Evolutionary conservation across 2,888 invertebrate genomes (phyloP), one percentile per base, ranked within the genome.

Genomic region (Amblyjoppa fuscipennis): DNA sequence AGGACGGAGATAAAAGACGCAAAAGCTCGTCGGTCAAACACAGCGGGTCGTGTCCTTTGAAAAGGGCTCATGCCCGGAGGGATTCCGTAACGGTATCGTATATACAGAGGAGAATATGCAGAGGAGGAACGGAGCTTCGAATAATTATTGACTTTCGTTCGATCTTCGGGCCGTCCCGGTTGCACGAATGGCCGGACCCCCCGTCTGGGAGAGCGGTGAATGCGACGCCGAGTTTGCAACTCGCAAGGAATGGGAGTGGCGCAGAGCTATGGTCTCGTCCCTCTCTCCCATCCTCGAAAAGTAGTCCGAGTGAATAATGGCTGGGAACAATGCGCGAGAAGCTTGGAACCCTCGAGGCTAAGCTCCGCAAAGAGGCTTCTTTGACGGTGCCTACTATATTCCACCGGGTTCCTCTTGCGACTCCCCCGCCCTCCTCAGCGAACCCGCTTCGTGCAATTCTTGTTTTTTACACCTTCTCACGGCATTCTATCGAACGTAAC

Each of bases 231-330:
- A 77, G 77, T 77, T 64, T 68, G 68, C 53, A 77, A 77, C 77
- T 77, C 20, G 38, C 68, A 3, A 20, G 53, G 53, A 77, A 53
- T 53, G 77, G 53, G 51, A 53, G 53, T 53, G 38, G 53, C 25
- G 38, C 49, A 16, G 4, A 16, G 4, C 64, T 66, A 77, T 56
- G 53, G 77, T 76, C 66, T 34, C 28, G 3, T 31, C 4, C 31
- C 64, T 16, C 53, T 79, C 70, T 66, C 69, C 77, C 81, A 78
- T 88, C 84, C 90, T 88, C 83, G 88, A 90, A 90, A 91, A 91
- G 88, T 91, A 90, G 91, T 86, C 87, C 91, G 87, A 91, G 91
- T 90, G 91, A 90, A 90, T 90, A 91, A 91, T 91, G 87, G 90
- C 84, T 75, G 83, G 87, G 90, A 90, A 91, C 92, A 91, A 91